A percentile compares a stretch with the other conserved stretches of the same genome.
phyloP scores from a whole-genome alignment of 2,113 vertebrate genomes.

The Tauraco erythrolophus region DNA sequence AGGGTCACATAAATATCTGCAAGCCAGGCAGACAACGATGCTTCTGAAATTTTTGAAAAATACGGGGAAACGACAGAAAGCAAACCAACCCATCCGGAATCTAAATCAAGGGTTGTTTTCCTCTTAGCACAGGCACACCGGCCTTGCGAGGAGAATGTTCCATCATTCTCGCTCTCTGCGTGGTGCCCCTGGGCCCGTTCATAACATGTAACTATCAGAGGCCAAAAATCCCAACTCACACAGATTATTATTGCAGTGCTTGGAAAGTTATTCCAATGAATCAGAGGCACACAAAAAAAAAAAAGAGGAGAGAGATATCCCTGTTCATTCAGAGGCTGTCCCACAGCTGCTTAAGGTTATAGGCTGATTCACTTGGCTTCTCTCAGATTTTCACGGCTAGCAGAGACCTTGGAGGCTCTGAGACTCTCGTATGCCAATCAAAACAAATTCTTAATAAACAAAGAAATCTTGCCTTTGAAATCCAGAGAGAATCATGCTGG shows the following conservation, averaged over 20 bases:
- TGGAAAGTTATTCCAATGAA: conserved; percentile 52
- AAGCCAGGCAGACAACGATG: conserved; percentile 10
- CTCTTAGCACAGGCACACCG: not conserved
- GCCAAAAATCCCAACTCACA: conserved; percentile 45
- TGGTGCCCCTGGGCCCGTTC: conserved; percentile 31
- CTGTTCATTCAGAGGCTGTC: conserved; percentile 9
- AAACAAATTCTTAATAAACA: conserved; percentile 58
- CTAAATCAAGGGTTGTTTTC: conserved; percentile 46
- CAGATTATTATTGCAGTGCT: conserved; percentile 53
- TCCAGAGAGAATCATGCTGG: conserved; percentile 19
- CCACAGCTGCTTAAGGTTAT: conserved; percentile 42
- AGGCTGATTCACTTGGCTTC: conserved; percentile 55
- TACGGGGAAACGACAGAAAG: conserved; percentile 26
- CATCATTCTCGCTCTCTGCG: not conserved
- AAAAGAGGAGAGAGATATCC: not conserved
- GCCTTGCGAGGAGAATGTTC: not conserved
- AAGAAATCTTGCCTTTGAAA: conserved; percentile 58
- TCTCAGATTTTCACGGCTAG: conserved; percentile 39
- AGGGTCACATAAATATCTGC: conserved; percentile 18
- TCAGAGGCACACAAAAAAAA: not conserved
- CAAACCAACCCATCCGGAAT: conserved; percentile 16
- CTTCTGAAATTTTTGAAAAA: conserved; percentile 34
- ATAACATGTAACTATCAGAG: conserved; percentile 36
- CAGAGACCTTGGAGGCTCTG: conserved; percentile 34
- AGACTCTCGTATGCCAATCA: conserved; percentile 50